Base-by-base conservation (phyloP, 2,888 invertebrate species). In the Bellardia bayeri region DNA sequence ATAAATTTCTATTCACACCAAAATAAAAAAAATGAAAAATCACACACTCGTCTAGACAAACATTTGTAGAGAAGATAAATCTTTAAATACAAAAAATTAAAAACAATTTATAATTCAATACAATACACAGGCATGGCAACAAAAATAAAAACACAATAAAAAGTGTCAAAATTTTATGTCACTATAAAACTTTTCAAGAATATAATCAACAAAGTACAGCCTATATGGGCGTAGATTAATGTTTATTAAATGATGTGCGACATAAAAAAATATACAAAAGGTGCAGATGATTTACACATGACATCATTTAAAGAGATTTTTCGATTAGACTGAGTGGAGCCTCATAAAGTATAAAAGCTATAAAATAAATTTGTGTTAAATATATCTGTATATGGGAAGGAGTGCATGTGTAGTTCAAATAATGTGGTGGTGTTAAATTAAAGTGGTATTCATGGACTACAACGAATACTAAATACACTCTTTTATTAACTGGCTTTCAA, bases 171-270 rank as follows among this genome's bases (percentile, higher is more conserved):
- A 33, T 49, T 79, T 66, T 56, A 78, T 68, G 78, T 68, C 78
- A 58, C 54, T 37, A 37, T 2, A 71, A 71, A 68, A 66, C 3
- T 69, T n/a, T 49, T 51, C 16, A 61, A 69, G 45, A 64, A 74
- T 40, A 45, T 0, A 9, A 45, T n/a, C 37, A 68, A 54, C 33
- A 63, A 81, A 81, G 23, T 23, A 23, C 23, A 71, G 30, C 61
- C 63, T 81, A 63, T 54, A 63, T 81, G 80, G 85, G 85, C 80
- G 80, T 85, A 81, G 69, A 81, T 81, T 80, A 85, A 85, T 85
- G 75, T 69, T 56, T 69, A 75, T 81, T 75, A 81, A 75, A 64
- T 75, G 80, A 81, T 75, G 75, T 75, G 74, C 84, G 61, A 71
- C 40, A 51, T 14, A 54, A 42, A 40, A 54, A 30, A 64, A 37